phyloP scores from a whole-genome alignment of 2,888 invertebrate species.

The Dryomyza anilis region DNA sequence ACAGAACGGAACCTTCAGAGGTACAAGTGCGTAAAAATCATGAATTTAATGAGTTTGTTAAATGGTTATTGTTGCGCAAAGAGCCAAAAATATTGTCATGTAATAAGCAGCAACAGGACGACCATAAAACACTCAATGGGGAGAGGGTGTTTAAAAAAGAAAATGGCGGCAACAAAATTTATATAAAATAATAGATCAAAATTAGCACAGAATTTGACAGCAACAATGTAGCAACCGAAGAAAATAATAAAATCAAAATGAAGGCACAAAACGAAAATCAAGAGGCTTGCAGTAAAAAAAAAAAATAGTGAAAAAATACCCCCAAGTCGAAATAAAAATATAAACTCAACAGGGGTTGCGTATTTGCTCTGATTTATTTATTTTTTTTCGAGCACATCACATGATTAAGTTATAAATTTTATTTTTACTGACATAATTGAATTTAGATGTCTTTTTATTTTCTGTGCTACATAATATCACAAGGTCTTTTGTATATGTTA shows the following conservation, averaged over 20 bases:
- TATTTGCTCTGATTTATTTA: neutral
- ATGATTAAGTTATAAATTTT: slow-evolving; percentile 39
- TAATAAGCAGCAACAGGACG: neutral
- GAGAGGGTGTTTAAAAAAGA: neutral
- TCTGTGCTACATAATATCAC: neutral
- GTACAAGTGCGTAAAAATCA: no score
- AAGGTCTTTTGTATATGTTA: neutral
- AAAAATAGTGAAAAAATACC: no score
- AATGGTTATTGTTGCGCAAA: neutral
- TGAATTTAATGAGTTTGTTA: slow-evolving; percentile 21
- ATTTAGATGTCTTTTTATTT: slow-evolving; percentile 36
- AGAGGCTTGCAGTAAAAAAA: no score
- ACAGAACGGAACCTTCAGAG: no score
- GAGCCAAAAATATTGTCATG: neutral
- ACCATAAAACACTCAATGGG: neutral
- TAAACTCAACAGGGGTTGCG: no score
- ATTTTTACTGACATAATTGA: slow-evolving; percentile 34
- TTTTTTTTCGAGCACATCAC: slow-evolving; percentile 18
- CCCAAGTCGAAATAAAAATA: no score
- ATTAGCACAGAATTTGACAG: neutral
- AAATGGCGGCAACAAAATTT: neutral
- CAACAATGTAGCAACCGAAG: neutral
- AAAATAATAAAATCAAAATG: neutral
- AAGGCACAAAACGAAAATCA: neutral
- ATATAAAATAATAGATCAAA: neutral